Conservation (phyloP, 2,888 invertebrate genomes). For the Heliconius charithonia region DNA sequence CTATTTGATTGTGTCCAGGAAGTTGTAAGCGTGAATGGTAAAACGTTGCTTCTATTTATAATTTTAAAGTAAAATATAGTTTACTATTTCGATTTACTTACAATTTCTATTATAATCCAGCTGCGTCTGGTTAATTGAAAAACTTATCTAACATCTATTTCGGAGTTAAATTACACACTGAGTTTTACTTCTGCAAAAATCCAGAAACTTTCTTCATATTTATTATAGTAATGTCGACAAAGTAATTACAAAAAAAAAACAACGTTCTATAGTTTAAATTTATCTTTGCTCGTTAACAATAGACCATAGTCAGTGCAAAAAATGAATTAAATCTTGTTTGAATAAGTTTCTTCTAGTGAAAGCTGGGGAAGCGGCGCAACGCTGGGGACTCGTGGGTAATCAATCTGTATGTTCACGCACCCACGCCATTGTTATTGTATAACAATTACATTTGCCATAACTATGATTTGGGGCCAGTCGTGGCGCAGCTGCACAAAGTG, state of each 20-base stretch:
- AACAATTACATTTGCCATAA: conserved; percentile 45
- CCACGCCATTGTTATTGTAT: conserved; percentile 49
- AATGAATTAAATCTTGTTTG: conserved; percentile 31
- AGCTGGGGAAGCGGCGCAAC: conserved; percentile 47
- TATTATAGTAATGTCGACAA: neutral
- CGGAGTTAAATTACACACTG: neutral
- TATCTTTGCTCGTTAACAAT: conserved; percentile 10
- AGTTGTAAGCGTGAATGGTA: neutral
- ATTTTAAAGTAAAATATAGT: neutral
- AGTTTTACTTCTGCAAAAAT: neutral
- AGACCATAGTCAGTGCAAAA: conserved; percentile 4
- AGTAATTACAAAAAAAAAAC: conserved; percentile 6
- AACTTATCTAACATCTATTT: neutral
- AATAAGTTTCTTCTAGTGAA: conserved; percentile 51
- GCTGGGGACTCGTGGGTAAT: conserved; percentile 49
- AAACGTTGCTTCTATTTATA: neutral
- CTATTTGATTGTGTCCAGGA: neutral
- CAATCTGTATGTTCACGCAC: conserved; percentile 54
- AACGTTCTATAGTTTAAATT: neutral
- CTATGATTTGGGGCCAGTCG: too few relatives aligned
- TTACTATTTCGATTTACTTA: neutral
- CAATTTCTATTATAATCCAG: neutral
- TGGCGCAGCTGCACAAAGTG: too few relatives aligned
- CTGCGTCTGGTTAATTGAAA: neutral
- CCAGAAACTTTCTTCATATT: neutral